Evolutionary conservation across 2,113 vertebrate genomes (phyloP).

Genomic region (Lepus europaeus): DNA sequence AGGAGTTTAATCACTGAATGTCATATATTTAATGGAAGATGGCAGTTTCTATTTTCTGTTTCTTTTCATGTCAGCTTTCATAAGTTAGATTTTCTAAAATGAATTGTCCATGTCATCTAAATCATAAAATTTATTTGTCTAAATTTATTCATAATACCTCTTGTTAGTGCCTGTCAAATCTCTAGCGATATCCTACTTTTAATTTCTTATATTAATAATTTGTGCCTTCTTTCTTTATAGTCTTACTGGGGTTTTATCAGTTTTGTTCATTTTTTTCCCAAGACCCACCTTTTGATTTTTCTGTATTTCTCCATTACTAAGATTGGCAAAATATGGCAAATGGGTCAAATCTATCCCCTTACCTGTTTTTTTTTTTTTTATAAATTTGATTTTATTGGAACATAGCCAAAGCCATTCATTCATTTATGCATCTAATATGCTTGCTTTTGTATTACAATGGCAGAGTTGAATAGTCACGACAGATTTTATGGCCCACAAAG

Average conservation of each 20-base stretch:
- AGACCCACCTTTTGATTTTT: not conserved
- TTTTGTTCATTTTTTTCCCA: not conserved
- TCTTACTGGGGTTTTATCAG: not conserved
- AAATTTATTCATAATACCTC: not conserved
- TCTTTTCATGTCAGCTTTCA: constrained; percentile 21
- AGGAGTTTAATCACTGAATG: constrained; percentile 1
- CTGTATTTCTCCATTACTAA: not conserved
- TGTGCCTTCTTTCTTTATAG: not conserved
- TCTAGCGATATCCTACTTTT: not conserved
- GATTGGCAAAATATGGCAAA: not conserved
- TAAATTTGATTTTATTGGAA: not conserved
- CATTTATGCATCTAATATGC: not conserved
- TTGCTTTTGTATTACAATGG: not conserved
- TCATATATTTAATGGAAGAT: not conserved
- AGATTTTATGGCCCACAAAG: not conserved
- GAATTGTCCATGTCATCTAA: not conserved
- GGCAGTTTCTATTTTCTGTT: not conserved
- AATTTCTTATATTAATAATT: not conserved
- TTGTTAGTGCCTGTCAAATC: not conserved
- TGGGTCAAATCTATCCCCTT: not conserved
- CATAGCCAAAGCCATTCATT: not conserved
- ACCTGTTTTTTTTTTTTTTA: not conserved
- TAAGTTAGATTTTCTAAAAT: constrained; percentile 5
- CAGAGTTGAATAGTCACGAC: not conserved
- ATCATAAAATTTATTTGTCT: not conserved